Evolutionary conservation across 2,797 vertebrate genomes (phyloP).

Genomic region (Nasua narica): DNA sequence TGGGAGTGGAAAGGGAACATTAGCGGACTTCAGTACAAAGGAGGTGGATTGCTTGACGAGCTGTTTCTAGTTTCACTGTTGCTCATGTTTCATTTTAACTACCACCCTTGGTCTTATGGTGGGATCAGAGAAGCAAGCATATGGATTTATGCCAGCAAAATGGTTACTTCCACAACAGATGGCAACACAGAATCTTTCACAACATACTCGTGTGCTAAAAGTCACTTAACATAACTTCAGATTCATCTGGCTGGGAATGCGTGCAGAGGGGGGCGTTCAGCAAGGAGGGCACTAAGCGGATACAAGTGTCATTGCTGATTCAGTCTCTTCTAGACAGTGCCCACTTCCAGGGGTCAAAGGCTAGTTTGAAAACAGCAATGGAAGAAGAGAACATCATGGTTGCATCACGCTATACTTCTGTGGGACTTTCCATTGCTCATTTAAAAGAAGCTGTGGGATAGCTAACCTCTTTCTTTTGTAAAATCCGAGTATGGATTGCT

Average conservation of each 20-base stretch:
- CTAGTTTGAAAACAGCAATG: conserved; percentile 46
- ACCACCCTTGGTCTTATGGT: not conserved
- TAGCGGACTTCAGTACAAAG: conserved; percentile 77
- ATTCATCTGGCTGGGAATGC: conserved; percentile 65
- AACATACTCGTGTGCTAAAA: conserved; percentile 54
- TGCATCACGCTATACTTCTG: not conserved
- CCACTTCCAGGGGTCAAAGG: conserved; percentile 21
- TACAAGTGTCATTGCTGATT: conserved; percentile 38
- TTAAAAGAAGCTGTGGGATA: conserved; percentile 4
- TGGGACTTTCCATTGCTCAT: not conserved
- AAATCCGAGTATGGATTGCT: conserved; percentile 2
- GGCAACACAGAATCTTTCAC: conserved; percentile 65
- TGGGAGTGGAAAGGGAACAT: conserved; percentile 65
- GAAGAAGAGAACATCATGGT: not conserved
- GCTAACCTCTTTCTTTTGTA: not conserved
- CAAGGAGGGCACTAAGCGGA: conserved; percentile 37
- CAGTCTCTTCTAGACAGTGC: conserved; percentile 30
- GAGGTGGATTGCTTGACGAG: conserved; percentile 56
- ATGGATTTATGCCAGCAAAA: conserved; percentile 54
- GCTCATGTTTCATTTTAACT: conserved; percentile 62
- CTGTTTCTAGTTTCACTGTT: conserved; percentile 52
- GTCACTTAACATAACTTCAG: conserved; percentile 60
- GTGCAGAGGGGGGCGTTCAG: not conserved
- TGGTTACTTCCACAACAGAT: conserved; percentile 59
- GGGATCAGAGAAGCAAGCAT: not conserved